These are phyloP conservation scores for Cathartes aura DNA, from an alignment of 2,113 vertebrate genomes.

Conservation along the genomic window DNA sequence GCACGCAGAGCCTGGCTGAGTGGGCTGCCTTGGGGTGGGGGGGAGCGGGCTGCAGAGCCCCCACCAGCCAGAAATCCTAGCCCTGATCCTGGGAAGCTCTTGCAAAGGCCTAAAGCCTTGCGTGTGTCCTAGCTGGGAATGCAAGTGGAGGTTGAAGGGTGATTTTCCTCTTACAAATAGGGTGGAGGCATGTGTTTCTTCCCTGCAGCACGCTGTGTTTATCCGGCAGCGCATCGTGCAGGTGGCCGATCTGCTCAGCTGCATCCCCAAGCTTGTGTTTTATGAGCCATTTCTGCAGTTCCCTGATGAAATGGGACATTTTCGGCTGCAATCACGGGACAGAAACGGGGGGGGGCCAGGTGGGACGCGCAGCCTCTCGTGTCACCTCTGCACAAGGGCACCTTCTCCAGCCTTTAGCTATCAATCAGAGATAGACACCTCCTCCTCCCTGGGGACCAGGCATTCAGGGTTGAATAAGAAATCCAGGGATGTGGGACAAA, in stretches of 20 bases:
- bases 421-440: background rate
- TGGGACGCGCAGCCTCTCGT: fast-evolving
- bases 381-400: background rate
- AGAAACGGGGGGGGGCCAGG: background rate
- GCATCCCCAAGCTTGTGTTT: slow-evolving; percentile 1
- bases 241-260: background rate
- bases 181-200: background rate
- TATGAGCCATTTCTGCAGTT: slow-evolving; percentile 47
- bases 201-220: background rate
- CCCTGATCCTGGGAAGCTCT: background rate
- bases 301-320: background rate
- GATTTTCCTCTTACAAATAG: background rate
- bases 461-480: background rate
- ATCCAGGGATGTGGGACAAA: background rate
- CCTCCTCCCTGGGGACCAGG: fast-evolving
- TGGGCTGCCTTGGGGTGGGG: background rate
- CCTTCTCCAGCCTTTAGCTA: background rate
- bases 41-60: background rate
- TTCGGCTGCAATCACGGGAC: background rate
- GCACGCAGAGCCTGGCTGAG: background rate
- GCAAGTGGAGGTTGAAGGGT: background rate
- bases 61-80: background rate
- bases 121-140: background rate
- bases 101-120: background rate
- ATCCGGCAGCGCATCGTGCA: background rate